Evolutionary conservation across 2,113 vertebrate genomes (phyloP).

Genomic region (Stigmatopora nigra): DNA sequence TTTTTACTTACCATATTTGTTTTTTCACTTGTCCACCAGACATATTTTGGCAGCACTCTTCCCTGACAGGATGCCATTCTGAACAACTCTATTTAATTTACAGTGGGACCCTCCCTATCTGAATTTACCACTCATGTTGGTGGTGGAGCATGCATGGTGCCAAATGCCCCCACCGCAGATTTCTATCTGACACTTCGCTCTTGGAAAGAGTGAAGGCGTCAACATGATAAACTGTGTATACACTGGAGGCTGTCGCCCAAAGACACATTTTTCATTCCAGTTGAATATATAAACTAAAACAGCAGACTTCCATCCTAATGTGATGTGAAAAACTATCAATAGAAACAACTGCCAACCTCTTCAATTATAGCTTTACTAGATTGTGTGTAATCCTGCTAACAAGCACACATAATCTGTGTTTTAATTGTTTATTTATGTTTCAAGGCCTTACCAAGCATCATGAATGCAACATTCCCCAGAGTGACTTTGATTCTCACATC

Average conservation of each 20-base stretch:
- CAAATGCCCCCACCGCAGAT: background rate
- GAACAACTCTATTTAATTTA: constrained; percentile 44
- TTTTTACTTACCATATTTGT: too few relatives aligned
- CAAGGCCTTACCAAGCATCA: background rate
- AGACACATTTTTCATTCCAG: background rate
- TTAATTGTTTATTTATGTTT: background rate
- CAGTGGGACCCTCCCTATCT: constrained; percentile 31
- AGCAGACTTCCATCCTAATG: background rate
- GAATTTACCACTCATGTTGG: constrained; percentile 12
- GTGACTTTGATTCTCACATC: constrained; percentile 28
- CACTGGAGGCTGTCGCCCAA: background rate
- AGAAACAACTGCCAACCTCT: background rate
- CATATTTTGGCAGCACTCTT: constrained; percentile 1
- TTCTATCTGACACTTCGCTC: background rate
- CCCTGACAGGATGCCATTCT: constrained; percentile 45
- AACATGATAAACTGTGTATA: background rate
- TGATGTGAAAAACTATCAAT: background rate
- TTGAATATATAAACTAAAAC: background rate
- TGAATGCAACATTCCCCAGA: constrained; percentile 1
- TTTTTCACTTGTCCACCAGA: too few relatives aligned
- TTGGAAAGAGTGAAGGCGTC: background rate
- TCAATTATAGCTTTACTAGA: background rate
- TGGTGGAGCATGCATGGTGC: background rate
- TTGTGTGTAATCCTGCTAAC: background rate
- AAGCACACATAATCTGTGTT: background rate